phyloP scores from a whole-genome alignment of 2,797 vertebrate species.

The Cyprinella venusta region DNA sequence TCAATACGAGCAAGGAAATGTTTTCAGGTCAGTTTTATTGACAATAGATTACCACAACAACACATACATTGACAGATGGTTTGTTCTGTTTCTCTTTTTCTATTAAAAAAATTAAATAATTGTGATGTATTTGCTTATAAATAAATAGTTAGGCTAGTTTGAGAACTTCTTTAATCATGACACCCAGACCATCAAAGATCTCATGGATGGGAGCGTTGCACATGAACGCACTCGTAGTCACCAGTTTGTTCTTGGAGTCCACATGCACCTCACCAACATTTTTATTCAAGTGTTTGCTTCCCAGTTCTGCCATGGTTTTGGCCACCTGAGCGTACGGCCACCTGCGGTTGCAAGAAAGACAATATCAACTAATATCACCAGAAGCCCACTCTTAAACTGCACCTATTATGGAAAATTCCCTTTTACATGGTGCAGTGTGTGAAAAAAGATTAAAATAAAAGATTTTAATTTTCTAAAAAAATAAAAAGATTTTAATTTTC shows the following conservation, averaged over 20 bases:
- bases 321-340: slow-evolving; percentile 83
- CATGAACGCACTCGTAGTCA: slow-evolving; percentile 87
- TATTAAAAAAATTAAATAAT: too few species aligned
- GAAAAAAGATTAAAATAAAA: too few species aligned
- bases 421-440: too few species aligned
- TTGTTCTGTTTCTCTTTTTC: neutral
- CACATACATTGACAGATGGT: neutral
- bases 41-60: neutral
- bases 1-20: neutral
- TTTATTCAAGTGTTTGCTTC: slow-evolving; percentile 84
- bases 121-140: neutral
- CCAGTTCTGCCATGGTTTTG: slow-evolving; percentile 75
- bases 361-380: neutral
- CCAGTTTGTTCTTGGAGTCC: slow-evolving; percentile 83
- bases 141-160: slow-evolving; percentile 73
- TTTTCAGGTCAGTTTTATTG: slow-evolving; percentile 14
- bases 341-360: slow-evolving; percentile 62
- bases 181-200: slow-evolving; percentile 82
- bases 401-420: too few species aligned
- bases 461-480: too few species aligned
- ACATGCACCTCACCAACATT: slow-evolving; percentile 79
- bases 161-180: slow-evolving; percentile 81
- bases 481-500: too few species aligned
- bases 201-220: slow-evolving; percentile 83
- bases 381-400: too few species aligned